Evolutionary conservation across 2,113 vertebrate species (phyloP).

Genomic region (Etheostoma spectabile): DNA sequence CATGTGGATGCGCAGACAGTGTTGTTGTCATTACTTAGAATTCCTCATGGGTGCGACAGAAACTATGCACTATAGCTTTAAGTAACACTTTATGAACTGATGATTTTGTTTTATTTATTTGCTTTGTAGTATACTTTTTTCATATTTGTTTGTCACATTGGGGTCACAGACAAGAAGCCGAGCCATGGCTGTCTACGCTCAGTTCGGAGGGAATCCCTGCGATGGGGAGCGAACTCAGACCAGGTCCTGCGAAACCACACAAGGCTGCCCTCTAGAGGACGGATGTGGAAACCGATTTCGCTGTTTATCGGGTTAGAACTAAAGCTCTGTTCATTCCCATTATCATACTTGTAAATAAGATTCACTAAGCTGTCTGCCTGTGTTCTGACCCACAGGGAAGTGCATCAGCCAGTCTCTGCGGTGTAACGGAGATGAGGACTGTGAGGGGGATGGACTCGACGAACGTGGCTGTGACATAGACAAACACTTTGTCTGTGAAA

Average conservation of each 20-base stretch:
- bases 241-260: conserved; percentile 82
- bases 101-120: not conserved
- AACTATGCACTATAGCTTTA: too few species aligned
- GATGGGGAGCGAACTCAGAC: conserved; percentile 81
- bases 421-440: conserved; percentile 93
- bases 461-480: conserved; percentile 80
- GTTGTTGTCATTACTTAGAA: too few species aligned
- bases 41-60: too few species aligned
- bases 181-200: conserved; percentile 84
- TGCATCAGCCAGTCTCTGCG: conserved; percentile 87
- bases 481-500: conserved; percentile 70
- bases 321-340: not conserved
- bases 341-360: not conserved
- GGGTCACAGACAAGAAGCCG: conserved; percentile 85
- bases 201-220: conserved; percentile 89
- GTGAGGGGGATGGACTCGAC: conserved; percentile 88
- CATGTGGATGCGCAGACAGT: too few species aligned
- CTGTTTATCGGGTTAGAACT: conserved; percentile 88
- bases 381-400: conserved; percentile 80
- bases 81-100: too few species aligned
- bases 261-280: conserved; percentile 87
- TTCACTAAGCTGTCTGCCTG: not conserved
- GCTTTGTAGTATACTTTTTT: not conserved
- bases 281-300: conserved; percentile 92
- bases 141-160: not conserved